Conservation (phyloP, 2,888 invertebrate genomes). For the Acrobasis consociella region DNA sequence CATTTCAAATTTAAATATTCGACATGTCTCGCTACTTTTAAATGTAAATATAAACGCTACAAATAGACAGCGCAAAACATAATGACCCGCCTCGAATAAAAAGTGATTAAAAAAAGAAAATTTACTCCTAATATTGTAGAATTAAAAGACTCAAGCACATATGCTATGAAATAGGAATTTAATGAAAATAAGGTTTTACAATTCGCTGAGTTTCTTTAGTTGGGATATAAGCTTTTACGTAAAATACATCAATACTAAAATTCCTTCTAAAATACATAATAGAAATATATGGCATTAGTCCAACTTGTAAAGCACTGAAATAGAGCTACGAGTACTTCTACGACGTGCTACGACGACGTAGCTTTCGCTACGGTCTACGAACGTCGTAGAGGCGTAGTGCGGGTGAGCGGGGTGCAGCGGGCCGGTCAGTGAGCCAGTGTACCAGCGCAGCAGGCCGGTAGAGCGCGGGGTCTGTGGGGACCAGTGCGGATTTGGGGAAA, state of each 20-base stretch:
- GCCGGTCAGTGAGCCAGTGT: constrained; percentile 57
- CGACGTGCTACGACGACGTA: constrained; percentile 22
- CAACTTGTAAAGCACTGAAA: constrained; percentile 1
- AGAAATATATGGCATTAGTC: not conserved
- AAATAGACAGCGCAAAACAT: not conserved
- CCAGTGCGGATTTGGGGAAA: constrained; percentile 61
- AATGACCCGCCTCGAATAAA: not conserved
- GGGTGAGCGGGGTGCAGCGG: constrained; percentile 37
- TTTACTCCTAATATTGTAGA: too few relatives aligned
- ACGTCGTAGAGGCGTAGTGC: constrained; percentile 31
- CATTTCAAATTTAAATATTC: constrained; percentile 22
- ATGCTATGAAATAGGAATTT: too few relatives aligned
- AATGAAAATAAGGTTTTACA: too few relatives aligned
- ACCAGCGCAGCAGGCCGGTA: constrained; percentile 43
- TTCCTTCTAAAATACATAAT: not conserved
- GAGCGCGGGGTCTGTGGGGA: constrained; percentile 61
- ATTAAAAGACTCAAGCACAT: too few relatives aligned
- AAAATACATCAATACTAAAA: too few relatives aligned
- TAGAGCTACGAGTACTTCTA: not conserved
- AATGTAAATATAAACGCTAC: not conserved
- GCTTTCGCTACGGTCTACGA: constrained; percentile 35
- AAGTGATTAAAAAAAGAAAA: too few relatives aligned
- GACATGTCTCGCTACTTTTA: not conserved
- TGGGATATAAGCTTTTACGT: too few relatives aligned
- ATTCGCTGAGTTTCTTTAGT: too few relatives aligned